These are phyloP conservation scores for Ailuropoda melanoleuca DNA, from an alignment of 2,113 vertebrate genomes.

Conservation along the genomic window DNA sequence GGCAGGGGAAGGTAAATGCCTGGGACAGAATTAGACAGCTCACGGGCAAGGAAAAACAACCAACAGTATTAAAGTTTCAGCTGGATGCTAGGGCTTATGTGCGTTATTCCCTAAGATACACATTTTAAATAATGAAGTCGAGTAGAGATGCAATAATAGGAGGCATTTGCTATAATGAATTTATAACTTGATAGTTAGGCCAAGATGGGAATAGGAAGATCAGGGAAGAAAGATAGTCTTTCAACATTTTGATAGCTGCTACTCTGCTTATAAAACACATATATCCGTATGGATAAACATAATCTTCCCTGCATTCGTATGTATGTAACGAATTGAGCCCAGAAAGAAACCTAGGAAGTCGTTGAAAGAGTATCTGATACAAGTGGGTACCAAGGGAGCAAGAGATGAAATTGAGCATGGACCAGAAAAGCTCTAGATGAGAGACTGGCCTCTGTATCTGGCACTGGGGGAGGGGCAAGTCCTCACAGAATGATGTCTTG, in stretches of 20 bases:
- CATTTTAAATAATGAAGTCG: neutral
- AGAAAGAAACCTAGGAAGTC: neutral
- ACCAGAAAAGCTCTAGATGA: neutral
- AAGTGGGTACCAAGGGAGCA: neutral
- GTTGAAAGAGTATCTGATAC: neutral
- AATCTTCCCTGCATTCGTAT: too few relatives aligned
- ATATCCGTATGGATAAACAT: too few relatives aligned
- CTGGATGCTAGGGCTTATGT: neutral
- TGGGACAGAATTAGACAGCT: neutral
- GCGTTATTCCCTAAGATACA: neutral
- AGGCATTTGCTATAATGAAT: neutral
- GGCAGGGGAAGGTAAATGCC: neutral
- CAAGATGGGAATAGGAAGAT: neutral
- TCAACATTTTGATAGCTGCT: too few relatives aligned
- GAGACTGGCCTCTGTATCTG: neutral
- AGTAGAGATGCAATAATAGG: neutral
- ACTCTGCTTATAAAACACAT: too few relatives aligned
- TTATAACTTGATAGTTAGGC: neutral
- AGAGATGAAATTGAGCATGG: neutral
- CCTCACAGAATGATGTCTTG: neutral
- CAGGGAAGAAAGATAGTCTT: neutral
- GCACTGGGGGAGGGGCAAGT: neutral
- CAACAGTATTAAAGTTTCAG: neutral
- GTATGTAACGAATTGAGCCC: neutral
- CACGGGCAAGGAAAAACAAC: neutral